phyloP scores from a whole-genome alignment of 2,113 vertebrate species.

The Gasterosteus nipponicus region DNA sequence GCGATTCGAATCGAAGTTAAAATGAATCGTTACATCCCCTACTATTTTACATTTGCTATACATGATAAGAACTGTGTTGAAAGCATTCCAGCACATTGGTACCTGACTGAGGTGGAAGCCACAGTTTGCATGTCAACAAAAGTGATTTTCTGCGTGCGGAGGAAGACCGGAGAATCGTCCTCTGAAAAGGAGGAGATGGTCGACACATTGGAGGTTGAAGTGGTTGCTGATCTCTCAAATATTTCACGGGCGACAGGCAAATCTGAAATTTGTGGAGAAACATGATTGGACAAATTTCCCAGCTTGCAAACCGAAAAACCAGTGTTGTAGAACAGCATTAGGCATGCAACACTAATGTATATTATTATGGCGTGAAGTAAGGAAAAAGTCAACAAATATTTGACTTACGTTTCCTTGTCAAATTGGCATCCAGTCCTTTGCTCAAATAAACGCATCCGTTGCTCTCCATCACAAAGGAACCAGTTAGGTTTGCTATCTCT shows the following conservation, averaged over 20 bases:
- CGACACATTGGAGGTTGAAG: constrained; percentile 67
- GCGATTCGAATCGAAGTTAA: too few relatives aligned
- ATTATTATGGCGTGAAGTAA: neutral
- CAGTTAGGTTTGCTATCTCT: constrained; percentile 84
- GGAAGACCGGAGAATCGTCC: constrained; percentile 74
- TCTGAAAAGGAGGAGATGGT: constrained; percentile 58
- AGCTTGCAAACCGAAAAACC: neutral
- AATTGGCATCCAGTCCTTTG: constrained; percentile 83
- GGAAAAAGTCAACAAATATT: neutral
- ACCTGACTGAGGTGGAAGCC: constrained; percentile 84
- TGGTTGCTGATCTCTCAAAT: constrained; percentile 38
- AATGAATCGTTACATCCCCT: too few relatives aligned
- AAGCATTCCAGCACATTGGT: constrained; percentile 1
- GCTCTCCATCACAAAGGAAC: constrained; percentile 84
- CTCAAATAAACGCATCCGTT: constrained; percentile 83
- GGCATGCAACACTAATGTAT: neutral
- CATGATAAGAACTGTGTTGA: neutral
- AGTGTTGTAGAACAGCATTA: neutral
- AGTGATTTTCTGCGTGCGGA: constrained; percentile 75
- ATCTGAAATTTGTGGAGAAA: constrained; percentile 41
- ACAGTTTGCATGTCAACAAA: constrained; percentile 89
- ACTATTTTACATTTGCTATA: neutral
- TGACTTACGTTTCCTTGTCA: constrained; percentile 83
- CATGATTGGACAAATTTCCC: neutral
- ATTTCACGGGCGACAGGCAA: constrained; percentile 26